Percentiles rank a stretch among this genome's conserved stretches.
Evolutionary conservation across 2,113 vertebrate genomes (phyloP).

Genomic region (Setophaga kirtlandii): DNA sequence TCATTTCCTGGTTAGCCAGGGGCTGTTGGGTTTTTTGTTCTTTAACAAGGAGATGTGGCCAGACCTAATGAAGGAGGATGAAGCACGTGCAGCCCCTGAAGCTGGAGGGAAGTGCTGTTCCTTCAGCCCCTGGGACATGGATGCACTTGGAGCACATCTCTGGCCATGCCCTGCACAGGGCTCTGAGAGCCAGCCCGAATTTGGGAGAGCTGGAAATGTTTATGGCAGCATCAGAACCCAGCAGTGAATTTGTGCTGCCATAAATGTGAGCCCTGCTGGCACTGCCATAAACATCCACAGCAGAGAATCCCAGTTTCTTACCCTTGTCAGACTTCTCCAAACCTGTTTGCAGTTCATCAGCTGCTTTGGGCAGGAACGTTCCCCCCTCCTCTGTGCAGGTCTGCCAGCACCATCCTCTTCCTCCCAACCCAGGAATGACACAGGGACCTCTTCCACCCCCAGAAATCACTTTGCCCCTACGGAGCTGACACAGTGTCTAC

Average conservation of each 20-base stretch:
- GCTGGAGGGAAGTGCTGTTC: neutral
- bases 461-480: neutral
- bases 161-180: neutral
- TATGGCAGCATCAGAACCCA: neutral
- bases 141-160: neutral
- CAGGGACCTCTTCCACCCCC: neutral
- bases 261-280: neutral
- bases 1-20: neutral
- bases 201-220: neutral
- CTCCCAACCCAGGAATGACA: neutral
- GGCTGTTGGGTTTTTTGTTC: neutral
- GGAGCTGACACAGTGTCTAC: neutral
- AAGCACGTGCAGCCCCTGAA: rapidly evolving
- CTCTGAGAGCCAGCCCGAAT: neutral
- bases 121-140: rapidly evolving
- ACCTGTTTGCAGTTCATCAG: rapidly evolving
- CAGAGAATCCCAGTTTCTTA: rapidly evolving
- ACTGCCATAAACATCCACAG: neutral
- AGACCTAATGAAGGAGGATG: rapidly evolving
- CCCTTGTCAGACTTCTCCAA: neutral
- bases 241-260: neutral
- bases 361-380: rapidly evolving
- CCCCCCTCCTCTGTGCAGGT: rapidly evolving
- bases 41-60: rapidly evolving
- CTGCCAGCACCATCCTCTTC: neutral